Evolutionary conservation across 2,797 vertebrate species (phyloP).

Genomic region (Gouania willdenowi): DNA sequence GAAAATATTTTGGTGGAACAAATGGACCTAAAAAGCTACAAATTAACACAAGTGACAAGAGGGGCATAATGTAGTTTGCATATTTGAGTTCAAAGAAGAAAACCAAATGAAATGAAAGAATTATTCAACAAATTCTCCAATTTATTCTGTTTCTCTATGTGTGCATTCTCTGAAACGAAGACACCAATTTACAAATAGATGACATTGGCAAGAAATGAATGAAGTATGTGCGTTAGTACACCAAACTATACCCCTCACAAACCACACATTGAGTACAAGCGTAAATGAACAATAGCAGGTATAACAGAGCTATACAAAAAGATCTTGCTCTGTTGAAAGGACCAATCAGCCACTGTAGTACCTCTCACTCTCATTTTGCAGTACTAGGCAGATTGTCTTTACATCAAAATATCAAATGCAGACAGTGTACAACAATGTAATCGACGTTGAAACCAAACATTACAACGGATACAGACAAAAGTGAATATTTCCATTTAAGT

Average conservation of each 20-base stretch:
- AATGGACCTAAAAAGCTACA: background rate
- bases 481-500: constrained; percentile 81
- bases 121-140: background rate
- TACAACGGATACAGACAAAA: constrained; percentile 66
- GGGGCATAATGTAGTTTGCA: constrained; percentile 4
- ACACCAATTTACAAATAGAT: constrained; percentile 27
- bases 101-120: background rate
- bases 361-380: background rate
- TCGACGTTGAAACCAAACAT: constrained; percentile 52
- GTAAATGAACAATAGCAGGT: constrained; percentile 5
- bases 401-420: constrained; percentile 44
- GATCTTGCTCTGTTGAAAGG: background rate
- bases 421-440: constrained; percentile 45
- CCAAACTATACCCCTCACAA: constrained; percentile 12
- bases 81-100: constrained; percentile 15
- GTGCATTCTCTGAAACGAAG: no score
- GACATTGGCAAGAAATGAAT: constrained; percentile 20
- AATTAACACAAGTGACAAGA: constrained; percentile 1
- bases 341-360: constrained; percentile 1
- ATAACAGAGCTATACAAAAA: background rate
- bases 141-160: background rate
- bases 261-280: constrained; percentile 1
- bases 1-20: background rate
- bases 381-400: constrained; percentile 8
- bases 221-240: constrained; percentile 20